Evolutionary conservation across 2,113 vertebrate species (phyloP).

Genomic region (Ariopsis seemanni): DNA sequence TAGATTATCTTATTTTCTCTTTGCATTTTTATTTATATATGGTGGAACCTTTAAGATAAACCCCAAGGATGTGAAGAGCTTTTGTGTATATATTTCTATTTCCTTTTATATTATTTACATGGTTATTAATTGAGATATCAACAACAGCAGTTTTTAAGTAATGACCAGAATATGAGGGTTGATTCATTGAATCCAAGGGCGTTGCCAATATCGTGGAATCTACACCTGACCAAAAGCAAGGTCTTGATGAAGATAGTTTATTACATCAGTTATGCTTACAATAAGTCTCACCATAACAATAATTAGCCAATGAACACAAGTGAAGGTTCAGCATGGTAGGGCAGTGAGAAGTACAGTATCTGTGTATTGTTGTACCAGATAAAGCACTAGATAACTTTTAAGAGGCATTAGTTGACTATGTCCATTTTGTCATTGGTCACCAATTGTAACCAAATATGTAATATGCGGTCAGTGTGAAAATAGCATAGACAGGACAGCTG

Average conservation of each 20-base stretch:
- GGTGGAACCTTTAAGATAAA: neutral
- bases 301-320: neutral
- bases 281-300: neutral
- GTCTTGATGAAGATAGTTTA: neutral
- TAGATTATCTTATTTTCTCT: neutral
- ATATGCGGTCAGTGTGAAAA: constrained; percentile 92
- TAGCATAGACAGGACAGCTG: constrained; percentile 90
- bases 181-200: neutral
- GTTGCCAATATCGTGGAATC: neutral
- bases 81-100: no score
- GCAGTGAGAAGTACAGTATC: neutral
- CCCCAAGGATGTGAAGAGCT: no score
- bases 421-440: constrained; percentile 69
- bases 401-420: neutral
- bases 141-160: neutral
- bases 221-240: neutral
- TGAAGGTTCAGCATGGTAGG: neutral
- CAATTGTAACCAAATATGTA: constrained; percentile 89
- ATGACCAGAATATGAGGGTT: neutral
- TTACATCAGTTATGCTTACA: neutral
- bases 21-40: neutral
- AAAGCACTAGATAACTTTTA: neutral
- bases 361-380: neutral
- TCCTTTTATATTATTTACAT: neutral
- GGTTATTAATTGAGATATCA: no score